Percentiles rank a stretch among this genome's conserved stretches.
phyloP scores from a whole-genome alignment of 2,797 vertebrate genomes.

The Melanotaenia parkinsoni region DNA sequence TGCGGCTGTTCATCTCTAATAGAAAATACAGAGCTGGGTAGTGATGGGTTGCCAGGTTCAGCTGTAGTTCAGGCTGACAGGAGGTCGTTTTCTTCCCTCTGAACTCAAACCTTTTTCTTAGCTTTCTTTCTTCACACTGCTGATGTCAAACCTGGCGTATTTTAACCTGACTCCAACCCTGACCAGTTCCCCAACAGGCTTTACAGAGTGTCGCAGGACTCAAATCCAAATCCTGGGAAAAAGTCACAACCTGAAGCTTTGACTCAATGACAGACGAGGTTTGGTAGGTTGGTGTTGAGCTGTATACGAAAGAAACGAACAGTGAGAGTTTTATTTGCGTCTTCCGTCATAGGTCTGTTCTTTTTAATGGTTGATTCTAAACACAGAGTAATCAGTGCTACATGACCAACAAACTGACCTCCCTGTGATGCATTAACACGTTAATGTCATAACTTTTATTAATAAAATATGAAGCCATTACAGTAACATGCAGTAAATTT shows the following conservation, averaged over 20 bases:
- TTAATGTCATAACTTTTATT: background rate
- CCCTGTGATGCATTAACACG: background rate
- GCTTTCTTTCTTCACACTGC: slow-evolving; percentile 48
- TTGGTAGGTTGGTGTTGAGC: slow-evolving; percentile 52
- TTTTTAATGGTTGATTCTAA: slow-evolving; percentile 43
- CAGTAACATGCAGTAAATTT: background rate
- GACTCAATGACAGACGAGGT: slow-evolving; percentile 68
- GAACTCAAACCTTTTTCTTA: slow-evolving; percentile 30
- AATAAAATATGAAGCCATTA: background rate
- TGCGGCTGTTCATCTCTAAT: slow-evolving; percentile 29
- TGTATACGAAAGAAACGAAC: slow-evolving; percentile 55
- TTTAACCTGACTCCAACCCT: slow-evolving; percentile 59
- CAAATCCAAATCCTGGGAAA: slow-evolving; percentile 48
- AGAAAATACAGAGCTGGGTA: slow-evolving; percentile 4
- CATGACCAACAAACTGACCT: slow-evolving; percentile 24
- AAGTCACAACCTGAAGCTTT: slow-evolving; percentile 57
- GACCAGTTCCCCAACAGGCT: slow-evolving; percentile 54
- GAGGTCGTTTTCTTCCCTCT: slow-evolving; percentile 30
- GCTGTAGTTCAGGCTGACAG: slow-evolving; percentile 12
- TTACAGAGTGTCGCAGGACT: slow-evolving; percentile 30
- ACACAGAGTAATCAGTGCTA: slow-evolving; percentile 32
- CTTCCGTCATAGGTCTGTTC: slow-evolving; percentile 24
- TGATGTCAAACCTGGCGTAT: slow-evolving; percentile 66
- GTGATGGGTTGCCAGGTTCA: slow-evolving; percentile 17
- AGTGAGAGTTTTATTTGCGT: slow-evolving; percentile 45